Percentiles rank a stretch among this genome's conserved stretches.
Evolutionary conservation across 2,797 vertebrate genomes (phyloP).

Genomic region (Bradypodion pumilum): DNA sequence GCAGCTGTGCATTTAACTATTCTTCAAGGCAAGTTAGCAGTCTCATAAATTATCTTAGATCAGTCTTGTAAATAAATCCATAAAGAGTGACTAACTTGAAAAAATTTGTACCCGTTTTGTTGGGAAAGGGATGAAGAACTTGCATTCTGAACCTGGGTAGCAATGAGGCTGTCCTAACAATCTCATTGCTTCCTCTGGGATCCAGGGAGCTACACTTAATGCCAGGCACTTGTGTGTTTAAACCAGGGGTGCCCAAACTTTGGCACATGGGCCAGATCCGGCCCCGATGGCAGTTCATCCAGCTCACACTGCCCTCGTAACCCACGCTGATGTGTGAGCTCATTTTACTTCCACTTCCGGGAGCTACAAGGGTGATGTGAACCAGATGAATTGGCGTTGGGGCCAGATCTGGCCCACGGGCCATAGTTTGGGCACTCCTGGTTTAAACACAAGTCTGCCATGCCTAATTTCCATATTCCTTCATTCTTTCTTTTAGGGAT

Average conservation of each 20-base stretch:
- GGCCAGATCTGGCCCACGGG: no score
- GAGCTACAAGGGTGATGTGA: no score
- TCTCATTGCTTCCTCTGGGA: neutral
- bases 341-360: no score
- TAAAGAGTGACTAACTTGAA: neutral
- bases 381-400: no score
- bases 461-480: neutral
- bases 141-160: neutral
- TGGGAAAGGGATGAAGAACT: neutral
- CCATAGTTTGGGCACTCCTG: no score
- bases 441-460: neutral
- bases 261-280: no score
- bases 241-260: no score
- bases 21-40: neutral
- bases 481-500: neutral
- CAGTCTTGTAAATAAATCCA: neutral
- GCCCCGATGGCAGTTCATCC: no score
- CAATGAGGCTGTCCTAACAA: neutral
- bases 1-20: neutral
- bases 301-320: no score
- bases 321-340: no score
- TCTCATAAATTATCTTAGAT: neutral
- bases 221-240: no score
- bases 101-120: neutral
- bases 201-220: no score